Conservation (phyloP, 2,797 vertebrate species). For the Gephyroberyx darwinii region DNA sequence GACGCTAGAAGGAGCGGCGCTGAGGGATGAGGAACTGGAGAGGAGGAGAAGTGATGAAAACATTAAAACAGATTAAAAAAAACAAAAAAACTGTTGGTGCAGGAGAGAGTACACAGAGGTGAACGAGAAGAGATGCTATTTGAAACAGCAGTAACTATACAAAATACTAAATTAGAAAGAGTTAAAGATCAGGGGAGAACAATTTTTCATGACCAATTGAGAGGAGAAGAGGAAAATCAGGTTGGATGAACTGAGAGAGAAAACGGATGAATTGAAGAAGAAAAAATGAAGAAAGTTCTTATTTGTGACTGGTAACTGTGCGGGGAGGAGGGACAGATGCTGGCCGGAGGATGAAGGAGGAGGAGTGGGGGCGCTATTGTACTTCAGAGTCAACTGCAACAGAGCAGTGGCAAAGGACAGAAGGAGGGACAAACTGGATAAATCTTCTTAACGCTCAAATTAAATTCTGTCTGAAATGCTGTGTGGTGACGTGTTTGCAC, state of each 20-base stretch:
- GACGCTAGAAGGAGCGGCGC: constrained; percentile 29
- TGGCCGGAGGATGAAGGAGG: constrained; percentile 23
- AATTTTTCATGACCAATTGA: not conserved
- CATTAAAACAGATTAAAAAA: constrained; percentile 13
- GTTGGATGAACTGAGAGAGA: constrained; percentile 2
- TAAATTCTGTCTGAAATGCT: constrained; percentile 24
- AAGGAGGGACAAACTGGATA: constrained; percentile 10
- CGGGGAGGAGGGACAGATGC: constrained; percentile 12
- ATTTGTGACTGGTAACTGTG: constrained; percentile 45
- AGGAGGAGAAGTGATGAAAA: constrained; percentile 3
- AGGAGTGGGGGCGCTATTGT: constrained; percentile 63
- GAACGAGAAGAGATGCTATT: not conserved
- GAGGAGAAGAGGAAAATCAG: not conserved
- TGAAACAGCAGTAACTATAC: not conserved
- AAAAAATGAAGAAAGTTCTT: constrained; percentile 14
- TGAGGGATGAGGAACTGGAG: not conserved
- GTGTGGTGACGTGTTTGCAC: constrained; percentile 7
- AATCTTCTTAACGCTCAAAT: constrained; percentile 29
- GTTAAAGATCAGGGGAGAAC: no score
- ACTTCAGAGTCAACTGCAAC: constrained; percentile 30
- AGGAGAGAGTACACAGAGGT: not conserved
- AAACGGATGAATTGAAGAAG: constrained; percentile 12
- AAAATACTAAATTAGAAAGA: not conserved
- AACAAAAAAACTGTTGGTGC: not conserved
- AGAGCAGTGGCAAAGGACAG: constrained; percentile 3